Evolutionary conservation across 2,888 invertebrate genomes (phyloP).

Genomic region (Sylvicola cinctus): DNA sequence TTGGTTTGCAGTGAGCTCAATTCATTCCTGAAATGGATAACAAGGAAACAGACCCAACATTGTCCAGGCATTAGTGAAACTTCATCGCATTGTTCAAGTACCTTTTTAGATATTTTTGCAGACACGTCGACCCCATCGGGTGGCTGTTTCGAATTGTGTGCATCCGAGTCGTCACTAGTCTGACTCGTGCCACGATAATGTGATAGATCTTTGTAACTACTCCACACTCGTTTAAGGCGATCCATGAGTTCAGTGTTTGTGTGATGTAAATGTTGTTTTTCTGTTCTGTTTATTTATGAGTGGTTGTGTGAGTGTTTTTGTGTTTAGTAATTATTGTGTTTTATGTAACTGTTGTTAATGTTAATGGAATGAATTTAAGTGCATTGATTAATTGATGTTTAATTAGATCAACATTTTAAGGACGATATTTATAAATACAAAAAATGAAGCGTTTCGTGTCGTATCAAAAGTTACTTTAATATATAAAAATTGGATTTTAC

Average conservation of each 20-base stretch:
- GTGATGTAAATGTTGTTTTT: conserved; percentile 19
- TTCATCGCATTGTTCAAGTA: too few relatives aligned
- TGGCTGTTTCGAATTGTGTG: too few relatives aligned
- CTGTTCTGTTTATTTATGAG: conserved; percentile 14
- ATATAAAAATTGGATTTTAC: too few relatives aligned
- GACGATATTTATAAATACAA: conserved; percentile 2
- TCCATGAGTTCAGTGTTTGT: conserved; percentile 23
- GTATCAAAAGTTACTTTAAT: too few relatives aligned
- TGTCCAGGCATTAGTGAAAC: too few relatives aligned
- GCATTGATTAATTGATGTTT: not conserved
- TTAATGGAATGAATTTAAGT: not conserved
- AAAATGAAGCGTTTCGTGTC: not conserved
- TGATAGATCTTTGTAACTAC: conserved; percentile 22
- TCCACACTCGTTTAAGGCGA: conserved; percentile 22
- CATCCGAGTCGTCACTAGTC: too few relatives aligned
- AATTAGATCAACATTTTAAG: not conserved
- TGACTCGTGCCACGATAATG: too few relatives aligned
- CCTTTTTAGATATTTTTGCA: too few relatives aligned
- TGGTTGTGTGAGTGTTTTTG: conserved; percentile 3
- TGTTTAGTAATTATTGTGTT: too few relatives aligned
- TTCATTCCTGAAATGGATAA: conserved; percentile 23
- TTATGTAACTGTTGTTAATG: not conserved
- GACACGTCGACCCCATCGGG: too few relatives aligned
- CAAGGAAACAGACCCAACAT: too few relatives aligned
- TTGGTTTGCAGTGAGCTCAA: conserved; percentile 26